Base-by-base conservation (phyloP, 2,888 invertebrate species). In the Ceriagrion tenellum region DNA sequence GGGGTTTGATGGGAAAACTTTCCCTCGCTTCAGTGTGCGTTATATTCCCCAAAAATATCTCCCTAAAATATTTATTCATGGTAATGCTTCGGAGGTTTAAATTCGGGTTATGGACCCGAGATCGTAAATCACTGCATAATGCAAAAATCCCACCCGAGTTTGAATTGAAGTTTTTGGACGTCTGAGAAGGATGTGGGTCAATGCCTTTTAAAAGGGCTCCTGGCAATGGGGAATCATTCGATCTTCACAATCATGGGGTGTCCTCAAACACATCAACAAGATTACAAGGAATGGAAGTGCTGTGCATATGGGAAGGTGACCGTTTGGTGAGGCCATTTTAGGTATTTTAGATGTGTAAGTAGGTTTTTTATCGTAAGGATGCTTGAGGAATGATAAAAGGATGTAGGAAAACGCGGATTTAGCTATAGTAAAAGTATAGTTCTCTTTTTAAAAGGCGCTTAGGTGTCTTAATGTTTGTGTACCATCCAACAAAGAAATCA, bases 51-150 rank as follows among this genome's bases (percentile, higher is more conserved):
- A 18, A 81, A 81, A 81, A 18, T 16, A 81, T 81, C 35, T 81
- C 81, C 81, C 30, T 81, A 81, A 35, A 81, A 81, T 81, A 81
- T 81, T 81, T 81, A 81, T 81, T 81, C 35, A 81, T 81, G 81
- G 35, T 35, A 26, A 81, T 35, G 30, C 35, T 35, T 13, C 81
- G 0, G 4, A 12, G 81, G 35, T 81, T 81, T 81, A 81, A 81
- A 81, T 81, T 81, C 81, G 35, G 81, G 81, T 81, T 81, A 81
- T 81, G 30, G 35, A 81, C 81, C 81, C 81, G 13, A 30, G 30
- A 35, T 81, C 35, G 81, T 81, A 81, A 81, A 81, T 81, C 81
- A 18, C 35, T 35, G 81, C 81, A 81, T 81, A 81, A 81, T 81
- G 12, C 35, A 35, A n/a, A n/a, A n/a, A 69, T 81, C 81, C 35